phyloP scores from a whole-genome alignment of 2,888 invertebrate species.

The Philereme transversata region DNA sequence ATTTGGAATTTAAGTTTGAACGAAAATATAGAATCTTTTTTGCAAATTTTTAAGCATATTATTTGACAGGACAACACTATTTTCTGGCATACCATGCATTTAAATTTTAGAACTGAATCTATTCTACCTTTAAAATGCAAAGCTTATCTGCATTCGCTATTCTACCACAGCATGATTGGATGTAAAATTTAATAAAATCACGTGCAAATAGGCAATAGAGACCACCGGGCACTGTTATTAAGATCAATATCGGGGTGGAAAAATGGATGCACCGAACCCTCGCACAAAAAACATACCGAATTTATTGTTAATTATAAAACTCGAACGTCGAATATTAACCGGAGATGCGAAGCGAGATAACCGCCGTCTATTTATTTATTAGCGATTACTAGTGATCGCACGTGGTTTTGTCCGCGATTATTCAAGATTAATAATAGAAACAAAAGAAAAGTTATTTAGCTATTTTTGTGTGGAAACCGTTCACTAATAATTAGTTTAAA shows the following conservation, averaged over 20 bases:
- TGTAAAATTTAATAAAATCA: slow-evolving; percentile 35
- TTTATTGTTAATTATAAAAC: slow-evolving; percentile 84
- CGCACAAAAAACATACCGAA: slow-evolving; percentile 79
- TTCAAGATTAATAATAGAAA: neutral
- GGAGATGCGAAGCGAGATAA: slow-evolving; percentile 77
- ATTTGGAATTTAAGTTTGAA: too few relatives aligned
- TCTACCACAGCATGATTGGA: slow-evolving; percentile 12
- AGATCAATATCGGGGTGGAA: slow-evolving; percentile 77
- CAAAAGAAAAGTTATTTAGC: too few relatives aligned
- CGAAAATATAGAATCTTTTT: too few relatives aligned
- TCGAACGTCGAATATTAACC: slow-evolving; percentile 78
- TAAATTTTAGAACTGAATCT: too few relatives aligned
- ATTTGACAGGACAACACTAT: too few relatives aligned
- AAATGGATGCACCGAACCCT: slow-evolving; percentile 69
- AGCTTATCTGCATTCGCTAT: slow-evolving; percentile 1
- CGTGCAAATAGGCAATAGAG: slow-evolving; percentile 52
- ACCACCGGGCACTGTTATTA: slow-evolving; percentile 67
- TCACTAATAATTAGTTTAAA: too few relatives aligned
- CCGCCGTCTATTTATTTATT: slow-evolving; percentile 81
- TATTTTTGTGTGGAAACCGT: too few relatives aligned
- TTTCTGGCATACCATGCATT: too few relatives aligned
- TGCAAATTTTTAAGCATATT: too few relatives aligned
- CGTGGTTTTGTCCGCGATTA: slow-evolving; percentile 8
- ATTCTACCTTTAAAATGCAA: slow-evolving; percentile 3
- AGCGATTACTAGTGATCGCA: slow-evolving; percentile 27